Conservation (phyloP, 2,888 invertebrate species). For the Drosophila pseudotakahashii region DNA sequence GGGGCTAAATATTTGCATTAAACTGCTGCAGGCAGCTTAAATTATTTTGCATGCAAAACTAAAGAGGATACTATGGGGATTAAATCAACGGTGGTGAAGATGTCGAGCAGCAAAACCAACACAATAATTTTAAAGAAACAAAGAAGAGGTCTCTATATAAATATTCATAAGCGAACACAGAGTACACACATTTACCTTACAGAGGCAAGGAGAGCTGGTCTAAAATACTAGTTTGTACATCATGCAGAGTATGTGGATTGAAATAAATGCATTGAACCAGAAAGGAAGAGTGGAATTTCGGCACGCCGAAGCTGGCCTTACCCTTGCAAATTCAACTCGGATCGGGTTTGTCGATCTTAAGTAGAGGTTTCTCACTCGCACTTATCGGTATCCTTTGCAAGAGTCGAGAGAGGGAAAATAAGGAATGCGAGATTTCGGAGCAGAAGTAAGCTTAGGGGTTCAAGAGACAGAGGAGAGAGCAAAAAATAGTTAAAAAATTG, state of each 20-base stretch:
- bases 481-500: conserved; percentile 4
- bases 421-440: conserved; percentile 17
- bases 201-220: conserved; percentile 36
- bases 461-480: conserved; percentile 18
- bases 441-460: conserved; percentile 47
- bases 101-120: conserved; percentile 5
- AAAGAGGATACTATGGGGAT: conserved; percentile 5
- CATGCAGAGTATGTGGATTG: conserved; percentile 21
- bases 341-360: conserved; percentile 3
- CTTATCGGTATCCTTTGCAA: conserved; percentile 27
- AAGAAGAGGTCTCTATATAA: conserved; percentile 4
- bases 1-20: conserved; percentile 8
- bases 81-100: conserved; percentile 12
- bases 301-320: conserved; percentile 27
- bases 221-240: conserved; percentile 40
- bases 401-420: conserved; percentile 5
- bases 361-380: conserved; percentile 9
- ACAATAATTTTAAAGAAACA: not conserved
- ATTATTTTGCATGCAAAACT: conserved; percentile 58
- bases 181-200: conserved; percentile 77
- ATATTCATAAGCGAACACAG: conserved; percentile 61
- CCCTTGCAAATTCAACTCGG: conserved; percentile 37
- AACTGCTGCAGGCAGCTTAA: conserved; percentile 28
- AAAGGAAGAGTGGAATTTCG: conserved; percentile 16
- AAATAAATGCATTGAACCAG: conserved; percentile 14